phyloP scores from a whole-genome alignment of 2,797 vertebrate species.

The Borostomias antarcticus region DNA sequence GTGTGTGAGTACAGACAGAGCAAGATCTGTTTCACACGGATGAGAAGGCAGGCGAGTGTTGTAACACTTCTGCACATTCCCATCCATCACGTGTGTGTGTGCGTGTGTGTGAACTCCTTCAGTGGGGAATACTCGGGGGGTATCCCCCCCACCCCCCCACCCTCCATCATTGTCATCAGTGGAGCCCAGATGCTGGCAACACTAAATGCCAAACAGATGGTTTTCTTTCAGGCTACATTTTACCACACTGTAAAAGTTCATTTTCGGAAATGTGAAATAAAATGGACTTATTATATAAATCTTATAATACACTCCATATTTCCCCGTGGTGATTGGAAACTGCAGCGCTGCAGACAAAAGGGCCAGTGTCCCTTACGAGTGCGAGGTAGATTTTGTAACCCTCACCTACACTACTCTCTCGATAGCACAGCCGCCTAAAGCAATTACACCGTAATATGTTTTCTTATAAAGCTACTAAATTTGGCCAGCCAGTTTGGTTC shows the following conservation, averaged over 20 bases:
- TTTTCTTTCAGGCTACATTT: slow-evolving; percentile 70
- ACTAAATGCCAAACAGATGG: slow-evolving; percentile 77
- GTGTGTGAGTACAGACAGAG: slow-evolving; percentile 19
- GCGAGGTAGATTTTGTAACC: slow-evolving; percentile 41
- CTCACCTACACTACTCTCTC: slow-evolving; percentile 62
- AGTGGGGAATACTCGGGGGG: slow-evolving; percentile 28
- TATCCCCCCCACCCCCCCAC: slow-evolving; percentile 52
- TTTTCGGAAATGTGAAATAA: slow-evolving; percentile 78
- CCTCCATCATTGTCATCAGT: slow-evolving; percentile 72
- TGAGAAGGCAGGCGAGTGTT: slow-evolving; percentile 41
- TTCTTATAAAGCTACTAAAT: slow-evolving; percentile 76
- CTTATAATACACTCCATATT: slow-evolving; percentile 65
- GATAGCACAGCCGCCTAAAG: slow-evolving; percentile 49
- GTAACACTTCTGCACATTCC: slow-evolving; percentile 49
- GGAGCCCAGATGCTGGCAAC: slow-evolving; percentile 64
- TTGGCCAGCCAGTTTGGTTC: slow-evolving; percentile 70
- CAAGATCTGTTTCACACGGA: slow-evolving; percentile 40
- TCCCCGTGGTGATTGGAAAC: slow-evolving; percentile 64
- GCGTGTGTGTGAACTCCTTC: slow-evolving; percentile 24
- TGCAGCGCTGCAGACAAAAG: slow-evolving; percentile 59
- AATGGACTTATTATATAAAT: slow-evolving; percentile 70
- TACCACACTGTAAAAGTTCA: slow-evolving; percentile 72
- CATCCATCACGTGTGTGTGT: slow-evolving; percentile 48
- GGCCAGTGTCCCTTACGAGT: slow-evolving; percentile 57
- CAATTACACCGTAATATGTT: slow-evolving; percentile 74